Percentiles rank a stretch among this genome's conserved stretches.
Evolutionary conservation across 2,113 vertebrate species (phyloP).

Genomic region (Sminthopsis crassicaudata): DNA sequence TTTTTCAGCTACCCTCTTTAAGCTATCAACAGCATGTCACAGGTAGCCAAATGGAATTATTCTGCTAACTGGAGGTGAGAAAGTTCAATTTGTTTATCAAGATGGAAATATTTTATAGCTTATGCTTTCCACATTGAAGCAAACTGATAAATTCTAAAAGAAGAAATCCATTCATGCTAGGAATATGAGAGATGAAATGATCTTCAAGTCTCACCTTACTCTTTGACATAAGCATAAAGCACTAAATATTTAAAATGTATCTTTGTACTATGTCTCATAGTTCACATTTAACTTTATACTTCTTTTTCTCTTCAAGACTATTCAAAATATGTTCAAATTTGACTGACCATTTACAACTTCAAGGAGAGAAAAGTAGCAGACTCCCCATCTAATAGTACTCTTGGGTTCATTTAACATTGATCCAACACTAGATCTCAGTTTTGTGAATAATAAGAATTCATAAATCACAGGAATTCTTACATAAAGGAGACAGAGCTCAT

Average conservation of each 20-base stretch:
- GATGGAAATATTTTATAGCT: slow-evolving; percentile 53
- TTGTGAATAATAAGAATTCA: neutral
- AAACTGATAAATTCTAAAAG: slow-evolving; percentile 67
- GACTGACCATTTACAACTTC: neutral
- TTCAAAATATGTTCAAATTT: slow-evolving; percentile 11
- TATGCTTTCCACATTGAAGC: slow-evolving; percentile 65
- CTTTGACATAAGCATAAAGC: slow-evolving; percentile 33
- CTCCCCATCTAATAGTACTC: neutral
- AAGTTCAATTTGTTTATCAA: slow-evolving; percentile 73
- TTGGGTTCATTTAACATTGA: neutral
- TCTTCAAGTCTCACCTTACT: slow-evolving; percentile 48
- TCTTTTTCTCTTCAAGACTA: slow-evolving; percentile 1
- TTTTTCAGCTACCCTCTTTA: slow-evolving; percentile 41
- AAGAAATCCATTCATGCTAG: slow-evolving; percentile 57
- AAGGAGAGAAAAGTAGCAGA: neutral
- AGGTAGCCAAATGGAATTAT: slow-evolving; percentile 57
- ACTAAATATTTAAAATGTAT: slow-evolving; percentile 37
- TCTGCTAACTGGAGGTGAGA: slow-evolving; percentile 55
- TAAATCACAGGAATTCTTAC: neutral
- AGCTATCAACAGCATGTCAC: slow-evolving; percentile 47
- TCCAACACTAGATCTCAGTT: neutral
- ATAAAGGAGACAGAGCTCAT: neutral
- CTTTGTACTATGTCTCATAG: neutral
- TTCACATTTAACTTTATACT: slow-evolving; percentile 21
- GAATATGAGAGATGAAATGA: slow-evolving; percentile 61